Conservation (phyloP, 2,113 vertebrate species). For the Bothrops jararaca region DNA sequence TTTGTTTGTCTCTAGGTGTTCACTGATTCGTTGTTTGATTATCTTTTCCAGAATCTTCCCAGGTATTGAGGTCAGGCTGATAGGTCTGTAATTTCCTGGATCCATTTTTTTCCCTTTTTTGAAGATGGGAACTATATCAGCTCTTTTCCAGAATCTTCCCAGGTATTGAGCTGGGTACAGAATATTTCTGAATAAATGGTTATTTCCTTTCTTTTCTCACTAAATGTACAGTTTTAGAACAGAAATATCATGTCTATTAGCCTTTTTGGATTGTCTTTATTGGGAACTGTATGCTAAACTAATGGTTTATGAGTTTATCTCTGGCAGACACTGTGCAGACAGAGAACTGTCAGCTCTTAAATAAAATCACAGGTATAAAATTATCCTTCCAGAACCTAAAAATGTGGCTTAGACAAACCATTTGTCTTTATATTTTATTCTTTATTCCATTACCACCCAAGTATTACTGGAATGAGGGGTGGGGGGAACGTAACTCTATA, state of each 20-base stretch:
- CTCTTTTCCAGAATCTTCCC: too few species aligned
- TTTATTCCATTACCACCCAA: background rate
- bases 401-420: conserved; percentile 8
- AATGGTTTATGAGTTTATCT: conserved; percentile 13
- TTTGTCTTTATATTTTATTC: conserved; percentile 28
- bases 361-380: conserved; percentile 16
- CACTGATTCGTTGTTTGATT: too few species aligned
- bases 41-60: too few species aligned
- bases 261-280: conserved; percentile 40
- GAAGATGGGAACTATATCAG: too few species aligned
- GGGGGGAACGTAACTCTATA: background rate
- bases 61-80: too few species aligned
- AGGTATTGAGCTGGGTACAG: background rate
- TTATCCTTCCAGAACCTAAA: background rate
- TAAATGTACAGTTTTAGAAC: background rate
- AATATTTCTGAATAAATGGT: background rate
- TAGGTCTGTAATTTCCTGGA: too few species aligned
- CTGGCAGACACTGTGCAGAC: conserved; percentile 1
- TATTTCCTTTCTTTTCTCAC: conserved; percentile 12
- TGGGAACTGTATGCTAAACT: conserved; percentile 26
- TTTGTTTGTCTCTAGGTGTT: too few species aligned
- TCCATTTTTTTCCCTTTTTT: too few species aligned
- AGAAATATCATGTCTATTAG: conserved; percentile 40
- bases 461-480: background rate
- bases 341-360: conserved; percentile 10